Base-by-base conservation (phyloP, 2,888 invertebrate genomes). In the Tetragnatha montana region DNA sequence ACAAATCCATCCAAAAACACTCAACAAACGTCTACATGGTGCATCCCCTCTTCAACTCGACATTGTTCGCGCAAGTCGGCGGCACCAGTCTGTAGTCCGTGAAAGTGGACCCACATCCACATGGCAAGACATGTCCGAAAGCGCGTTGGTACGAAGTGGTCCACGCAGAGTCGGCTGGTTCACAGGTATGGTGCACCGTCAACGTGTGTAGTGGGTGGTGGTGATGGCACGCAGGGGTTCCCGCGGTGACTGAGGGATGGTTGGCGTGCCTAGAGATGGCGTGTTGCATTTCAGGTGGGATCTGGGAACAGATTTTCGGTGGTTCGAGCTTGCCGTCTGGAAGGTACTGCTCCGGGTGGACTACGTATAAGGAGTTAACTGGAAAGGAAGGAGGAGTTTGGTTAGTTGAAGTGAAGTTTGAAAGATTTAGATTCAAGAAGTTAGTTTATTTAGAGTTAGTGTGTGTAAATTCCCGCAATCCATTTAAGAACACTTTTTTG, bases 301-400 rank as follows among this genome's bases (percentile, higher is more conserved):
- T 79, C 12, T 80, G 60, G 0, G 88, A 84, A 12, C 69, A 17
- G 12, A 81, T 69, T 75, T 89, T 89, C 8, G 88, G 84, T 3
- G 51, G 19, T 17, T 84, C 88, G 51, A 80, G 21, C 0, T 70
- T 70, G 8, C 88, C 88, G 69, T 89, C 80, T 8, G 88, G 80
- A 8, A 89, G 83, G 22, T 80, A 80, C 51, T 89, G 81, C 12
- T 74, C 49, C 1, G 84, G 75, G 35, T 89, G 88, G n/a, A 89
- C 84, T 14, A 81, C 88, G 47, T 89, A 89, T 8, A 89, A 22
- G 14, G 74, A 70, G 35, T 89, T 89, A 7, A 84, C 88, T 89
- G 70, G 0, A 82, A 82, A 60, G 22, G 22, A 49, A 78, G 22
- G 19, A 49, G 1, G 3, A 49, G 21, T 51, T 50, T 69, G 22